These are phyloP conservation scores for Rhyacichthys aspro DNA, from an alignment of 2,797 vertebrate genomes.

Conservation along the genomic window DNA sequence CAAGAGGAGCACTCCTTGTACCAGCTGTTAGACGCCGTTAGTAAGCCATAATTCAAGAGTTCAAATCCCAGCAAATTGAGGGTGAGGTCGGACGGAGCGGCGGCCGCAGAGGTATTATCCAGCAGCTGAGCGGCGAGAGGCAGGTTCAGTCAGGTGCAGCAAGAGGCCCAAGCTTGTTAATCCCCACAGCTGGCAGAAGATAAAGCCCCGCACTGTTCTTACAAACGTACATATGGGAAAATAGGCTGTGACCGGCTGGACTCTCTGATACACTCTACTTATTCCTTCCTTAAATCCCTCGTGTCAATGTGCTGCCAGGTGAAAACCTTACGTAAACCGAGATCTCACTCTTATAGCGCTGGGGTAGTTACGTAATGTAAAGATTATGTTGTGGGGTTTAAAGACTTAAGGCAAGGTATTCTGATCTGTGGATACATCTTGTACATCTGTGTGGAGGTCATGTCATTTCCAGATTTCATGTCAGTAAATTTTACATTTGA, in stretches of 20 bases:
- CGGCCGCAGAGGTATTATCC: conserved; percentile 84
- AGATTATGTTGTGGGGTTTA: neutral
- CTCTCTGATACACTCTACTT: conserved; percentile 3
- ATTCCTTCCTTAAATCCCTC: conserved; percentile 16
- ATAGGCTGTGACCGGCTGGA: conserved; percentile 10
- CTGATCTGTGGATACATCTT: too few relatives aligned
- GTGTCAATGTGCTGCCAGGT: neutral
- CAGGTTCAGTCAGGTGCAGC: conserved; percentile 84
- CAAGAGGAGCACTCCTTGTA: conserved; percentile 86
- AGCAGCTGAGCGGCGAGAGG: conserved; percentile 74
- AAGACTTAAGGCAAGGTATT: neutral
- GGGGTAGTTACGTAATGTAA: too few relatives aligned
- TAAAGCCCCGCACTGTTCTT: conserved; percentile 41
- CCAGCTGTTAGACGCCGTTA: conserved; percentile 89
- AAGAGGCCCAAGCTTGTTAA: conserved; percentile 61
- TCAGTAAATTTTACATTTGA: neutral
- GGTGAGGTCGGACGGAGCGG: conserved; percentile 86
- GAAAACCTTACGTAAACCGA: neutral
- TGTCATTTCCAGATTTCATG: too few relatives aligned
- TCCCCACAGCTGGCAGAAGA: conserved; percentile 60
- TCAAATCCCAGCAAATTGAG: conserved; percentile 91
- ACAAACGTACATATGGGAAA: conserved; percentile 30
- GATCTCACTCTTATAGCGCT: too few relatives aligned
- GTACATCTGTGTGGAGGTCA: neutral
- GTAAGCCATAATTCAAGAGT: conserved; percentile 89